Conservation (phyloP, 2,888 invertebrate genomes). For the Conistra vaccinii region DNA sequence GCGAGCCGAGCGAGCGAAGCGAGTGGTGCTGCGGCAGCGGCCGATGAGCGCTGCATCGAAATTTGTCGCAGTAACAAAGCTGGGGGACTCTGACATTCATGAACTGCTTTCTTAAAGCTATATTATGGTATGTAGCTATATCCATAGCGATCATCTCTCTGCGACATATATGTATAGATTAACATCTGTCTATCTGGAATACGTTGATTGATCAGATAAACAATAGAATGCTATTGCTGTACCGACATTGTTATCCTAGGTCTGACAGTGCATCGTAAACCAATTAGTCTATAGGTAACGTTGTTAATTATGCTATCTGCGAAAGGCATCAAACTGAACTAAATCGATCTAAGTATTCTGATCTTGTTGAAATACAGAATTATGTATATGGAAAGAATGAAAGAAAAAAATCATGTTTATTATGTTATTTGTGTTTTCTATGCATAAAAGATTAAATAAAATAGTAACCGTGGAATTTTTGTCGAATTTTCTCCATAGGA, state of each 20-base stretch:
- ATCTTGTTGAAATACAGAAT: background rate
- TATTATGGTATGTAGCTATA: no score
- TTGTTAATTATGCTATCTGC: background rate
- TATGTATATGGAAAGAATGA: background rate
- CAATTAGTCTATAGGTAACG: background rate
- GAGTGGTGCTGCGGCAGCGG: no score
- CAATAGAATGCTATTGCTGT: conserved; percentile 3
- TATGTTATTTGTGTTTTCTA: background rate
- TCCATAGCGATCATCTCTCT: no score
- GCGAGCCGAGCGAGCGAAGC: no score
- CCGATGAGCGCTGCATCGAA: no score
- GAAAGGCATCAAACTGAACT: background rate
- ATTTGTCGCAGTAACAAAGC: no score
- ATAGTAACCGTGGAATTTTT: background rate
- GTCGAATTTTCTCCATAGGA: background rate
- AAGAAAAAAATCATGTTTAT: background rate
- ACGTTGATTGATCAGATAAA: conserved; percentile 15
- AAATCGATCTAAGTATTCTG: background rate
- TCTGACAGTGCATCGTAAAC: background rate
- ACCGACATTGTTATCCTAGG: conserved; percentile 8
- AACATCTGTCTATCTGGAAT: background rate
- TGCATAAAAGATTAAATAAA: background rate
- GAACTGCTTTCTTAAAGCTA: no score
- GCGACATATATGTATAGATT: background rate
- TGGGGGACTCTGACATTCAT: no score